Base-by-base conservation (phyloP, 2,888 invertebrate species). In the Synanthedon vespiformis region DNA sequence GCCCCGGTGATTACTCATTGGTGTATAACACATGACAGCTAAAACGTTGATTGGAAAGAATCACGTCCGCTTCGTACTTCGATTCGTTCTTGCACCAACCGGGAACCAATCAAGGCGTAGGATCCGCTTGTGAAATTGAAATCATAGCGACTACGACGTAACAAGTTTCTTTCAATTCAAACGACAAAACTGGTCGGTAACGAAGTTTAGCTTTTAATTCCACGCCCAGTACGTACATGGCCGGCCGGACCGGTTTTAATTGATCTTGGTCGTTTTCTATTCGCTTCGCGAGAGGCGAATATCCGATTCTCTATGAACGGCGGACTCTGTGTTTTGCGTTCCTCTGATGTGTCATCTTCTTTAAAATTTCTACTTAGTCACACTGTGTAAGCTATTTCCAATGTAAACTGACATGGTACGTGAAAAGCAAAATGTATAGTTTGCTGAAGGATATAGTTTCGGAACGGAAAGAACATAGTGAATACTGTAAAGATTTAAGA, bases 121-220 rank as follows among this genome's bases (percentile, higher is more conserved):
- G 75, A 81, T 84, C 81, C 82, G 81, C 76, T 83, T 79, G 77
- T 71, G 72, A 80, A 84, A 84, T 84, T 84, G 82, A 74, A 85
- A 85, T 83, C 81, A 82, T 80, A 77, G 64, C 34, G 34, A 34
- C 34, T 34, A 76, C 77, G 74, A 73, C 72, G 74, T 80, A 84
- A 85, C 85, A 82, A 82, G 83, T 83, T 85, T 82, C 82, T 84
- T 83, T 80, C 82, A 77, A 79, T 80, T 75, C 70, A 74, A 72
- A 78, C 77, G 78, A 81, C 82, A 82, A 77, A 77, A 82, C 84
- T 77, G 74, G 65, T 64, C 68, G 65, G 74, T 80, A 84, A 86
- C 86, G 82, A 82, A 81, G 74, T 84, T 83, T 74, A 77, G 79
- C 76, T 78, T 80, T 85, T 84, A 82, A 83, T 85, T 80, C 74